A percentile compares a stretch with the other conserved stretches of the same genome.
Conservation (phyloP, 2,113 vertebrate species). For the Melozone crissalis region DNA sequence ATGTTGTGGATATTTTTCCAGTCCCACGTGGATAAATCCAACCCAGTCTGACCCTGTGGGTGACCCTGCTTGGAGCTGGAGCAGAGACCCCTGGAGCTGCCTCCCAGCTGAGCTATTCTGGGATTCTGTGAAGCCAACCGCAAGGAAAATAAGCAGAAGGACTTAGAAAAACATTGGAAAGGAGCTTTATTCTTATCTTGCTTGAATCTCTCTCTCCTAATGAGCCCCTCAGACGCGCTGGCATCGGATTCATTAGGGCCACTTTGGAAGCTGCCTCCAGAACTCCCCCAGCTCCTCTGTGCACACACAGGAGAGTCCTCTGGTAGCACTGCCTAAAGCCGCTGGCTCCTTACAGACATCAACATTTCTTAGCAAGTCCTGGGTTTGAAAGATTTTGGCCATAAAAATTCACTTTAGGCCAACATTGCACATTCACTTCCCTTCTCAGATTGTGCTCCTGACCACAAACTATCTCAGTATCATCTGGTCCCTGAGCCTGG, state of each 20-base stretch:
- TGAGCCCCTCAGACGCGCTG: conserved; percentile 44
- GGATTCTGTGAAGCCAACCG: background rate
- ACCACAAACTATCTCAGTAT: background rate
- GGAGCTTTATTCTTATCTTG: conserved; percentile 11
- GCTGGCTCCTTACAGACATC: background rate
- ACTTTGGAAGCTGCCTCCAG: conserved; percentile 15
- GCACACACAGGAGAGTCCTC: background rate
- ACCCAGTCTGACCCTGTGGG: background rate
- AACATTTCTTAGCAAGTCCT: background rate
- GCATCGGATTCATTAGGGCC: background rate
- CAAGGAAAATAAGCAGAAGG: conserved; percentile 48
- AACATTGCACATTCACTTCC: background rate
- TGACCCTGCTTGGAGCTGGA: background rate
- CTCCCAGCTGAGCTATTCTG: background rate
- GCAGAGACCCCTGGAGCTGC: background rate
- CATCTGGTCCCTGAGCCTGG: background rate
- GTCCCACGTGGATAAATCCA: background rate
- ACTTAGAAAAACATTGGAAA: conserved; percentile 35
- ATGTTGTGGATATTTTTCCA: background rate
- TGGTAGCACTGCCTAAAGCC: background rate
- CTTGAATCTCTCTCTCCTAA: conserved; percentile 35
- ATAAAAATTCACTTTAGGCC: background rate
- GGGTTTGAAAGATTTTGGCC: background rate
- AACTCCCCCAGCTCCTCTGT: background rate
- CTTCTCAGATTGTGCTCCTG: background rate